Evolutionary conservation across 2,888 invertebrate genomes (phyloP).

Genomic region (Cephus sareptanus): DNA sequence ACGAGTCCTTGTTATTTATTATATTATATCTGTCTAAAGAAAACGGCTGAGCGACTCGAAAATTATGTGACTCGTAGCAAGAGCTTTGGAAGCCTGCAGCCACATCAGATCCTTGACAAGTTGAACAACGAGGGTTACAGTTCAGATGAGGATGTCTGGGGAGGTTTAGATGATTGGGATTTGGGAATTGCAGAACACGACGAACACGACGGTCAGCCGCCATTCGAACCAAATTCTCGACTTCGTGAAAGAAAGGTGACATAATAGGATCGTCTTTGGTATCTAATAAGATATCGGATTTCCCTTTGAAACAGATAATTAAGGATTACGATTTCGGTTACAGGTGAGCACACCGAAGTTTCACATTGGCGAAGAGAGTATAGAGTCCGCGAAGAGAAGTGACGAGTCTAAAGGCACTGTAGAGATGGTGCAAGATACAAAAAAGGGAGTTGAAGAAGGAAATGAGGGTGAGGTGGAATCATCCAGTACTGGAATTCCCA

Average conservation of each 20-base stretch:
- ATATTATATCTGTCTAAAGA: conserved; percentile 23
- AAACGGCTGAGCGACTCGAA: conserved; percentile 63
- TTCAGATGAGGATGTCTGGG: conserved; percentile 67
- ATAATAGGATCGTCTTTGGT: neutral
- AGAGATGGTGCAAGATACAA: neutral
- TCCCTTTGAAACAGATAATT: neutral
- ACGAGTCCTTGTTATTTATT: neutral
- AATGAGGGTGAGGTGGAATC: neutral
- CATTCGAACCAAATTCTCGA: conserved; percentile 15
- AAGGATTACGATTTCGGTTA: neutral
- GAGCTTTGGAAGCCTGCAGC: conserved; percentile 66
- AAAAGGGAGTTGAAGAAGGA: neutral
- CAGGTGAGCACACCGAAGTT: conserved; percentile 10
- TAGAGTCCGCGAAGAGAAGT: neutral
- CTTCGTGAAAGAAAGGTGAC: conserved; percentile 17
- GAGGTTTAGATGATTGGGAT: conserved; percentile 68
- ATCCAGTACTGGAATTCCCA: neutral
- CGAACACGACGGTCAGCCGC: conserved; percentile 28
- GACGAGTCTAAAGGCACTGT: neutral
- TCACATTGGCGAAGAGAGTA: conserved; percentile 6
- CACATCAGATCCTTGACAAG: conserved; percentile 64
- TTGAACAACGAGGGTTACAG: conserved; percentile 53
- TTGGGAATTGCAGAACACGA: conserved; percentile 65
- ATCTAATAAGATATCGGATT: neutral
- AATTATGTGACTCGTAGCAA: conserved; percentile 66